Conservation (phyloP, 2,113 vertebrate genomes). For the Gasterosteus nipponicus region DNA sequence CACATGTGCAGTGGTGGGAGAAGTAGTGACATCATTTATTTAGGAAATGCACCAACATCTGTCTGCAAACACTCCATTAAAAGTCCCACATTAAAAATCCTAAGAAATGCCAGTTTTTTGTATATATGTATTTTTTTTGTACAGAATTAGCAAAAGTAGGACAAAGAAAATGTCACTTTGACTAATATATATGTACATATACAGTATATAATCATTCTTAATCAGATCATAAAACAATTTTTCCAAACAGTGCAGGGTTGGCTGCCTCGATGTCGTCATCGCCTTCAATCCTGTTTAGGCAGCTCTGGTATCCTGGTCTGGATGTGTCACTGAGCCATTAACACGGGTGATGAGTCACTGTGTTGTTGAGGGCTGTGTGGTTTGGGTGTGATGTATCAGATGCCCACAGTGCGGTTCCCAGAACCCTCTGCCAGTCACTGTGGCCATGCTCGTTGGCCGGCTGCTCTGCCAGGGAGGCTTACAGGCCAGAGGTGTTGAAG, state of each 20-base stretch:
- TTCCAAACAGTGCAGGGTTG: constrained; percentile 31
- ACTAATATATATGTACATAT: not conserved
- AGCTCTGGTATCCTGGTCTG: constrained; percentile 65
- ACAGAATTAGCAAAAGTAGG: not conserved
- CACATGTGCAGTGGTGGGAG: constrained; percentile 9
- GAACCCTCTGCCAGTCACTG: constrained; percentile 74
- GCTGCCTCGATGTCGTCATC: constrained; percentile 28
- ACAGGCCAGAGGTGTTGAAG: constrained; percentile 75
- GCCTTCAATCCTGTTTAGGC: constrained; percentile 49
- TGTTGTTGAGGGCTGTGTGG: constrained; percentile 73
- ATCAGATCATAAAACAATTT: constrained; percentile 18
- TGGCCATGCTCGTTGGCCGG: constrained; percentile 67
- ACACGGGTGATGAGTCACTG: constrained; percentile 74
- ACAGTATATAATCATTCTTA: not conserved
- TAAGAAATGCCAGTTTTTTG: not conserved
- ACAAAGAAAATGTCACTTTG: not conserved
- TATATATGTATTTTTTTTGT: too few species aligned
- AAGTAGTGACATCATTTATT: constrained; percentile 1
- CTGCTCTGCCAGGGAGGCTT: constrained; percentile 70
- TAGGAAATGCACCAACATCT: constrained; percentile 1
- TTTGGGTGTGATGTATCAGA: constrained; percentile 73
- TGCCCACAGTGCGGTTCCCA: constrained; percentile 76
- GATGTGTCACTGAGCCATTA: constrained; percentile 72
- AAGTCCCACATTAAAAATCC: not conserved
- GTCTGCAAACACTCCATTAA: constrained; percentile 7